Base-by-base conservation (phyloP, 2,888 invertebrate genomes). In the Yponomeuta evonymella region DNA sequence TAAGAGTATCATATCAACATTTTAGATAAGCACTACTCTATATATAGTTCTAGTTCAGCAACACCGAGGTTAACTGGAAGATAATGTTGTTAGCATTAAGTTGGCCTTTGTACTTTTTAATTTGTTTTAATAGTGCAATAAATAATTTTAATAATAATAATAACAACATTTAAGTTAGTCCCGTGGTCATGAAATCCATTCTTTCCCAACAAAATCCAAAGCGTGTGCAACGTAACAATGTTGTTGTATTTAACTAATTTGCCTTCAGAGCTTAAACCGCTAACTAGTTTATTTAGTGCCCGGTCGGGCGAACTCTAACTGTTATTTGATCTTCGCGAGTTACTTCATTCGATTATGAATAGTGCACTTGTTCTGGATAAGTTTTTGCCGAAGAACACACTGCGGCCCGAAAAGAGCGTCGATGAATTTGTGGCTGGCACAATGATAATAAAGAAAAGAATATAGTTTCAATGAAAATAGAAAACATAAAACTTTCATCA, bases 241-340 rank as follows among this genome's bases (percentile, higher is more conserved):
- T 15, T 10, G 12, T 12, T 3, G 12, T 51, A 30, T 68, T 51
- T 51, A 68, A 51, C 51, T 51, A 29, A 8, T 23, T 68, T 68
- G 68, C 51, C 68, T 51, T 23, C 9, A 15, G 67, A 67, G 43
- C 36, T 36, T 66, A 12, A 23, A 33, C 66, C 67, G 23, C 64
- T 64, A 64, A 64, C 30, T 64, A 64, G 30, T 64, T 64, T 64
- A 64, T 23, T 29, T 10, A 30, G 29, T 64, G 29, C 64, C 29
- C 64, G 30, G 64, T 64, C 29, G 2, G n/a, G 51, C 51, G 30
- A 64, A 23, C n/a, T 23, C 29, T 29, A 64, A 30, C 64, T 29
- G 64, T 64, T 58, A 58, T 58, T 58, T 10, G 64, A 30, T 64
- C 64, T 64, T 2, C 64, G 64, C 64, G 64, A 64, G 51, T 58